Percentiles rank a stretch among this genome's conserved stretches.
Conservation (phyloP, 2,113 vertebrate species). For the Pampusana beccarii region DNA sequence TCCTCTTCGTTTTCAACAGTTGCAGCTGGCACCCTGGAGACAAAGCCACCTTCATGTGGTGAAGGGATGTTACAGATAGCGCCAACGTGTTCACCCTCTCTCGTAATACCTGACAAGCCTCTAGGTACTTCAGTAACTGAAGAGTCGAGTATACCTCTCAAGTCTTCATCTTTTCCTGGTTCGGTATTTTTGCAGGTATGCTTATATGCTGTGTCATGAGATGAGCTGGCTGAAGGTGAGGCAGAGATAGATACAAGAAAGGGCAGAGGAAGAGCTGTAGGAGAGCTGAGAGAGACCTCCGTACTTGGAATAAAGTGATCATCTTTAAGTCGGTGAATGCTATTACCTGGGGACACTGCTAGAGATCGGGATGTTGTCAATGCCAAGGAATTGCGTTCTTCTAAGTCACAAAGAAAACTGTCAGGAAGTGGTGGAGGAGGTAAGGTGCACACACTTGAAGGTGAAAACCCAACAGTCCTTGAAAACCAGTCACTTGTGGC, state of each 20-base stretch:
- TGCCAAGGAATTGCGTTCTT: slow-evolving; percentile 59
- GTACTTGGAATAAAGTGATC: slow-evolving; percentile 20
- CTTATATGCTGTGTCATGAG: not conserved
- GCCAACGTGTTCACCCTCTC: not conserved
- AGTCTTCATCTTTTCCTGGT: slow-evolving; percentile 8
- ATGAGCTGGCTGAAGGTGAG: slow-evolving; percentile 17
- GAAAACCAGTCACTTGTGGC: slow-evolving; percentile 78
- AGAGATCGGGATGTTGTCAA: slow-evolving; percentile 46
- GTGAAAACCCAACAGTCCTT: slow-evolving; percentile 73
- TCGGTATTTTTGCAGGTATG: not conserved
- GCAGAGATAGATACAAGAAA: slow-evolving; percentile 30
- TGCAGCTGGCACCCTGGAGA: slow-evolving; percentile 16
- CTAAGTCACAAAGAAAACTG: slow-evolving; percentile 72
- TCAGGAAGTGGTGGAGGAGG: slow-evolving; percentile 74
- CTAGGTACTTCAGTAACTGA: not conserved
- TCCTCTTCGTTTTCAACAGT: slow-evolving; percentile 69
- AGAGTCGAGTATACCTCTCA: slow-evolving; percentile 4
- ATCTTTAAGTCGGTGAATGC: slow-evolving; percentile 59
- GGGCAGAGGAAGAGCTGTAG: slow-evolving; percentile 31
- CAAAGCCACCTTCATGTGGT: not conserved
- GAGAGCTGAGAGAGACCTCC: slow-evolving; percentile 42
- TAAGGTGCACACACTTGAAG: slow-evolving; percentile 62
- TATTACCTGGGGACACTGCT: slow-evolving; percentile 10
- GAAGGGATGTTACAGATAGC: not conserved
- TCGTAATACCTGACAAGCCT: not conserved